These are phyloP conservation scores for Anolis carolinensis DNA, from an alignment of 2,113 vertebrate species.

Conservation along the genomic window DNA sequence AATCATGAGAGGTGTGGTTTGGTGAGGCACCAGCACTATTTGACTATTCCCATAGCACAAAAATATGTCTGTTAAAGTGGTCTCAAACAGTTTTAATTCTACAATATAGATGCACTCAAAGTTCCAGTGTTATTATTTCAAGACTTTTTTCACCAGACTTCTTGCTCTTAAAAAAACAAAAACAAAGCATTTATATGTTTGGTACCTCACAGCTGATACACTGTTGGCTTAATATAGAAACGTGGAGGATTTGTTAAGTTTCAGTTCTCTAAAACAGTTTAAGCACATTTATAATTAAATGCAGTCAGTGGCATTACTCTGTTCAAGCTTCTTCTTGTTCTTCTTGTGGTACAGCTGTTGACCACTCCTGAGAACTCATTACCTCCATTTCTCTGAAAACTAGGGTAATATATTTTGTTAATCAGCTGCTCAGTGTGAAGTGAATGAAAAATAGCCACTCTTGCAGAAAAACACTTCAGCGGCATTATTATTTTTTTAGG, in stretches of 20 bases:
- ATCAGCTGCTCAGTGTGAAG: conserved; percentile 49
- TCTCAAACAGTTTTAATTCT: too few species aligned
- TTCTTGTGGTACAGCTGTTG: conserved; percentile 35
- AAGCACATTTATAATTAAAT: conserved; percentile 6
- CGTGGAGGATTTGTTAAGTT: not conserved
- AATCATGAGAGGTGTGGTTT: too few species aligned
- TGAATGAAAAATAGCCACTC: conserved; percentile 51
- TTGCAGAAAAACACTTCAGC: conserved; percentile 22
- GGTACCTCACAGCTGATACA: not conserved
- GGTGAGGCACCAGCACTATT: too few species aligned
- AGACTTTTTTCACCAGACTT: not conserved
- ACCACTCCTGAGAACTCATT: conserved; percentile 41
- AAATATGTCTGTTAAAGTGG: too few species aligned
- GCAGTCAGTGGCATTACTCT: not conserved
- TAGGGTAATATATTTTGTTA: conserved; percentile 54
- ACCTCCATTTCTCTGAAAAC: conserved; percentile 46
- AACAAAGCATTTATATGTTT: not conserved
- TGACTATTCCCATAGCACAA: too few species aligned
- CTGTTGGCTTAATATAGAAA: not conserved
- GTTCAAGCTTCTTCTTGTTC: conserved; percentile 40
- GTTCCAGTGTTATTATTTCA: not conserved
- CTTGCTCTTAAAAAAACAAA: too few species aligned
- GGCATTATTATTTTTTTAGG: conserved; percentile 29
- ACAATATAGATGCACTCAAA: not conserved
- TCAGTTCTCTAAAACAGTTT: not conserved